Base-by-base conservation (phyloP, 2,113 vertebrate species). In the Hemicordylus capensis region DNA sequence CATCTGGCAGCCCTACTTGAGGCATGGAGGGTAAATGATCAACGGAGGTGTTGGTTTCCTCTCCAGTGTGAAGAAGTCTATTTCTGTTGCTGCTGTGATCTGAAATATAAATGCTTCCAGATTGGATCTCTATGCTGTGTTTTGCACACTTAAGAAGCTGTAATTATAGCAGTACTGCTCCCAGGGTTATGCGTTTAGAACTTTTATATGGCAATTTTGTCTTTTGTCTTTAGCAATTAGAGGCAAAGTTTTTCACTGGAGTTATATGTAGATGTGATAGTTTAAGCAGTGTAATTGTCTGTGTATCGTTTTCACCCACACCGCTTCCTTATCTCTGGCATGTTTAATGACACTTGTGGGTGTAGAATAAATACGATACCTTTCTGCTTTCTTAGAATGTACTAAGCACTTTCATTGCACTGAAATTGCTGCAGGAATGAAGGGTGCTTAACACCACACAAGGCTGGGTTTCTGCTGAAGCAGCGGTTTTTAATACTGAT, bases 291-390 rank as follows among this genome's bases (percentile, higher is more conserved):
- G 67, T 44, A 75, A 56, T 67, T 26, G 63, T 67, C 70, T 59
- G 37, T 85, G 69, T 85, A 87, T 86, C 85, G 58, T 83, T 75
- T 79, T 87, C 85, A 51, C 37, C 76, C 84, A 39, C 89, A 81
- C 28, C 64, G 61, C 1, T 77, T 81, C 70, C 75, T 72, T 80
- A 64, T 94, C 76, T 85, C 11, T 81, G 78, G 34, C 78, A 86
- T 76, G 61, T 80, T 54, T 90, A 87, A 91, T 92, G 89, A 94
- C 88, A 91, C 82, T 86, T 91, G 89, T 24, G 85, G 48, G 24
- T 90, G 78, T 73, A 88, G 87, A 90, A 90, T 85, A 88, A 90
- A 84, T 84, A 46, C 26, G 15, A 64, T 69, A 11, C 80, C 89
- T 46, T 74, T 64, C 56, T 74, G 84, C 58, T 63, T 42, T 81